These are phyloP conservation scores for Lomographa bimaculata DNA, from an alignment of 2,888 invertebrate species.

Conservation along the genomic window DNA sequence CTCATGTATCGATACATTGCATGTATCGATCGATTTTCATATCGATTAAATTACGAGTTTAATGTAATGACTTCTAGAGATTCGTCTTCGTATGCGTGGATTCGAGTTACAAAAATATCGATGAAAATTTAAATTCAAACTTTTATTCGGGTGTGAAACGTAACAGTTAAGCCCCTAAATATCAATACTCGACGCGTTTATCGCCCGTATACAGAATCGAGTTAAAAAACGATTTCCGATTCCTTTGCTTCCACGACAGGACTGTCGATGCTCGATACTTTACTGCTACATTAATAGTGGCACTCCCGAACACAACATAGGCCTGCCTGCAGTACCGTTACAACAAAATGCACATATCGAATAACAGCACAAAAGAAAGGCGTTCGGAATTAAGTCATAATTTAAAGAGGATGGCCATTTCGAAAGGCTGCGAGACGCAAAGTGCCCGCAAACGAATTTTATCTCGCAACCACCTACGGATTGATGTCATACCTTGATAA, in stretches of 20 bases:
- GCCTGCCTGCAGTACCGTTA: slow-evolving; percentile 58
- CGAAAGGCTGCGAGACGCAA: slow-evolving; percentile 60
- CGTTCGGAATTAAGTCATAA: slow-evolving; percentile 78
- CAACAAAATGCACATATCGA: slow-evolving; percentile 44
- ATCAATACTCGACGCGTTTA: slow-evolving; percentile 12
- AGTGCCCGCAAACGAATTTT: slow-evolving; percentile 59
- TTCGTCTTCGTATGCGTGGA: slow-evolving; percentile 59
- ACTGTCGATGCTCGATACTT: slow-evolving; percentile 25
- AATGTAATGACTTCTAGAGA: slow-evolving; percentile 65
- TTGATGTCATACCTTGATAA: slow-evolving; percentile 64
- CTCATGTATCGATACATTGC: slow-evolving; percentile 60
- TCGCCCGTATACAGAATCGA: slow-evolving; percentile 9
- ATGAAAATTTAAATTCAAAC: no score
- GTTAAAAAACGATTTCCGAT: slow-evolving; percentile 13
- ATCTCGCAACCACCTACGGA: slow-evolving; percentile 71
- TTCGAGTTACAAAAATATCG: no score
- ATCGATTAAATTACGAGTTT: slow-evolving; percentile 65
- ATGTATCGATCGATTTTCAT: slow-evolving; percentile 52
- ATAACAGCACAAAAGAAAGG: slow-evolving; percentile 63
- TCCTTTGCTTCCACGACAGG: slow-evolving; percentile 17
- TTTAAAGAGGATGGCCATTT: slow-evolving; percentile 69
- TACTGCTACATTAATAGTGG: slow-evolving; percentile 39
- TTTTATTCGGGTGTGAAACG: slow-evolving; percentile 6
- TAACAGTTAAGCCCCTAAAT: slow-evolving; percentile 14
- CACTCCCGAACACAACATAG: slow-evolving; percentile 48